A percentile compares a stretch with the other conserved stretches of the same genome.
phyloP scores from a whole-genome alignment of 2,113 vertebrate genomes.

The Cinclus mexicanus region DNA sequence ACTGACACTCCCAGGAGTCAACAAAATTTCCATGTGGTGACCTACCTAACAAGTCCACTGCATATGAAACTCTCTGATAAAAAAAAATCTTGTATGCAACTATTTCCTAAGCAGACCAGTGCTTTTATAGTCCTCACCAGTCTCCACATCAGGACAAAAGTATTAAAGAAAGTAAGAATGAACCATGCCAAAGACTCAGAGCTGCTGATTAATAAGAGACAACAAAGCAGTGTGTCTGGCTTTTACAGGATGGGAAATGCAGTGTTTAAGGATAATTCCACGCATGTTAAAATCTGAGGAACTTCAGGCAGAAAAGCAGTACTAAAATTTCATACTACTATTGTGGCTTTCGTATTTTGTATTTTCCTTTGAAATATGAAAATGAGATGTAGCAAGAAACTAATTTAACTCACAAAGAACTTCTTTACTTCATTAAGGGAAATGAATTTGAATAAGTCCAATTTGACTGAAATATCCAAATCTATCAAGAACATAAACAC shows the following conservation, averaged over 20 bases:
- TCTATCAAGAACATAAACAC: background rate
- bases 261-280: background rate
- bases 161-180: background rate
- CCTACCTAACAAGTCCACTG: background rate
- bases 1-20: rapidly evolving
- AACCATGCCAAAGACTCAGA: background rate
- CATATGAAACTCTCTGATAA: background rate
- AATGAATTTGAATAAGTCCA: background rate
- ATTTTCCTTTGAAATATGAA: background rate
- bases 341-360: background rate
- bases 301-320: background rate
- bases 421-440: background rate
- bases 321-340: background rate
- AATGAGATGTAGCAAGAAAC: background rate
- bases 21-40: background rate
- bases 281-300: background rate
- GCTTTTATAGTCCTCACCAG: background rate
- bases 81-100: background rate
- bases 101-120: background rate
- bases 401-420: background rate
- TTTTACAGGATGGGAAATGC: background rate
- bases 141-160: background rate
- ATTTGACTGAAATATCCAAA: background rate
- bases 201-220: background rate
- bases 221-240: background rate